Evolutionary conservation across 1,140 invertebrate genomes (phyloP), one percentile per base, ranked within the genome.

Genomic region (Hestina assimilis): DNA sequence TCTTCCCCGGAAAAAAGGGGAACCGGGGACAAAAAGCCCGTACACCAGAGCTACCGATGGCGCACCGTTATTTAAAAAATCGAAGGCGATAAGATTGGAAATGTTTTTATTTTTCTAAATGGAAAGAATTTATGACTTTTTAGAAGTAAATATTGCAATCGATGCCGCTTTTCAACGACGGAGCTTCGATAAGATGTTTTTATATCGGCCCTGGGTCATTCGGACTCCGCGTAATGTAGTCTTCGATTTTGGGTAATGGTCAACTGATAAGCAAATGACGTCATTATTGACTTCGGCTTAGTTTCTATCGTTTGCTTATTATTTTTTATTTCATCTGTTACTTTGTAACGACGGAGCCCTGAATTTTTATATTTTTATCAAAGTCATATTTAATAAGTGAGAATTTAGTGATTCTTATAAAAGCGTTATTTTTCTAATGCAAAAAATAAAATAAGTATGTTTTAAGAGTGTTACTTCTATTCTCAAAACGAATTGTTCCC

Each of bases 91-190:
- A 88, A 88, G 81, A 79, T 63, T 66, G 59, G 68, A 69, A 84
- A 74, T 82, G 81, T 86, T 86, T 88, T 88, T 86, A 84, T 87
- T 86, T 86, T 84, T 82, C 55, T 75, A 84, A 88, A 83, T 79
- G 81, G 79, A 56, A 67, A 59, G 78, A 86, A 86, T 86, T 88
- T 88, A 88, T 81, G 82, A 72, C 57, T 69, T 71, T 77, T 82
- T 78, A 67, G 74, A 81, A 83, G 74, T 83, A 74, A 83, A 86
- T 83, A 83, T 82, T 72, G 74, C 70, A 74, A 78, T 82, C 69
- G 78, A 73, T 69, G 69, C 63, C 73, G 68, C 63, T 79, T 77
- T 76, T 79, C 67, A 75, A 72, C 75, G 66, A 63, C 56, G 62
- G 58, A 50, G 55, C 57, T 52, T 79, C 71, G 83, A 86, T 87